Evolutionary conservation across 2,888 invertebrate genomes (phyloP).

Genomic region (Lasioglossum morio): DNA sequence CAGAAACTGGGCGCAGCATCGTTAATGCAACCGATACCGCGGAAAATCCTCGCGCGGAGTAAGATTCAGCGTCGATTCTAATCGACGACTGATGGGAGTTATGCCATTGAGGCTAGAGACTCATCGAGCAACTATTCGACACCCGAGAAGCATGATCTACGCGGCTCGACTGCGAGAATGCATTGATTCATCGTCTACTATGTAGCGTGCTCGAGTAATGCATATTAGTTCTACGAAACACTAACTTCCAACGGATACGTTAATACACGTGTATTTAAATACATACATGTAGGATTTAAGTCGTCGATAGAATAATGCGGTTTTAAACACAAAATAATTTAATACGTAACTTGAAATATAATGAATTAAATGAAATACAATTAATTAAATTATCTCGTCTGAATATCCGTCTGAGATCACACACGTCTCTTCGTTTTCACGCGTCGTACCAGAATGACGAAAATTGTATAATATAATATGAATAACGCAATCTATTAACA

Average conservation of each 20-base stretch:
- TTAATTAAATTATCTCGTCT: no score
- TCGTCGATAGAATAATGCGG: no score
- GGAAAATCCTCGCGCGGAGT: slow-evolving; percentile 24
- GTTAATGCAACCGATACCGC: slow-evolving; percentile 24
- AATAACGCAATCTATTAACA: no score
- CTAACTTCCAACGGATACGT: background rate
- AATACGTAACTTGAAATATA: no score
- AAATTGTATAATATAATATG: no score
- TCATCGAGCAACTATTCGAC: slow-evolving; percentile 52
- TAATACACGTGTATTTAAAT: no score
- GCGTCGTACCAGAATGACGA: no score
- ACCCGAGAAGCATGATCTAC: slow-evolving; percentile 11
- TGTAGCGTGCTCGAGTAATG: background rate
- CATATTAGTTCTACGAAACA: background rate
- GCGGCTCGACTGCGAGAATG: slow-evolving; percentile 10
- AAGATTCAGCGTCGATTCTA: slow-evolving; percentile 4
- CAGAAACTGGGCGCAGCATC: slow-evolving; percentile 17
- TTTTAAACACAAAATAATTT: no score
- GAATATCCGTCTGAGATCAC: no score
- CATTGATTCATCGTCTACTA: slow-evolving; percentile 45
- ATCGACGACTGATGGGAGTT: slow-evolving; percentile 35
- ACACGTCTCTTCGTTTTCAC: no score
- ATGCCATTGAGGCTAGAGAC: slow-evolving; percentile 55
- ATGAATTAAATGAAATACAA: no score
- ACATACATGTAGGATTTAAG: no score